A percentile compares a stretch with the other conserved stretches of the same genome.
Evolutionary conservation across 2,113 vertebrate genomes (phyloP).

Genomic region (Morone saxatilis): DNA sequence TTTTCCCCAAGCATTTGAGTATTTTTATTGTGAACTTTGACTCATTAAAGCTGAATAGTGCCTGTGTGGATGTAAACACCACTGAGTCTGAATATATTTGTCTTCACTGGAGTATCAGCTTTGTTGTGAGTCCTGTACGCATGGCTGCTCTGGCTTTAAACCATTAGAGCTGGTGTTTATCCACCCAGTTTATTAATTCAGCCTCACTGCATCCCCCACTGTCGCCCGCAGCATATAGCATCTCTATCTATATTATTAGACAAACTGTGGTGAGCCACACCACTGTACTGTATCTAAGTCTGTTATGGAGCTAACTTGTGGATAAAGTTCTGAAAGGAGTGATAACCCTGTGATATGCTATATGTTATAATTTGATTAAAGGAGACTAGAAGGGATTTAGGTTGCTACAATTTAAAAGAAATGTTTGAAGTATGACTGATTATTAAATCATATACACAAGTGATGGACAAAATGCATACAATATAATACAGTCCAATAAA

Average conservation of each 20-base stretch:
- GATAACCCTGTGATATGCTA: background rate
- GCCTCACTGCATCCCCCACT: background rate
- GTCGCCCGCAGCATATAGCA: slow-evolving; percentile 9
- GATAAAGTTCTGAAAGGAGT: background rate
- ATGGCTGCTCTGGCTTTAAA: slow-evolving; percentile 24
- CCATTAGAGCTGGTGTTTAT: slow-evolving; percentile 36
- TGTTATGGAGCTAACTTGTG: slow-evolving; percentile 7
- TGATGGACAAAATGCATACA: background rate
- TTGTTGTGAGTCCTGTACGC: slow-evolving; percentile 2
- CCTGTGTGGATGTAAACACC: background rate
- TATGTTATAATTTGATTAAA: background rate
- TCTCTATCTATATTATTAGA: slow-evolving; percentile 19
- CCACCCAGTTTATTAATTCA: slow-evolving; percentile 13
- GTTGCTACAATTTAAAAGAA: background rate
- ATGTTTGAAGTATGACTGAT: background rate
- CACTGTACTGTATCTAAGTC: background rate
- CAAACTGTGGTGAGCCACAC: background rate
- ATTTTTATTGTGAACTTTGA: background rate
- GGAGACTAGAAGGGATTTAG: background rate
- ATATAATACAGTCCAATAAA: background rate
- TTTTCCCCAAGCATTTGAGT: background rate
- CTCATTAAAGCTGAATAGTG: background rate
- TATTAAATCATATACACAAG: background rate
- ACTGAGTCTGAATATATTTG: background rate
- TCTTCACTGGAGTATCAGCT: background rate